phyloP scores from a whole-genome alignment of 2,888 invertebrate species.

The Cabera pusaria region DNA sequence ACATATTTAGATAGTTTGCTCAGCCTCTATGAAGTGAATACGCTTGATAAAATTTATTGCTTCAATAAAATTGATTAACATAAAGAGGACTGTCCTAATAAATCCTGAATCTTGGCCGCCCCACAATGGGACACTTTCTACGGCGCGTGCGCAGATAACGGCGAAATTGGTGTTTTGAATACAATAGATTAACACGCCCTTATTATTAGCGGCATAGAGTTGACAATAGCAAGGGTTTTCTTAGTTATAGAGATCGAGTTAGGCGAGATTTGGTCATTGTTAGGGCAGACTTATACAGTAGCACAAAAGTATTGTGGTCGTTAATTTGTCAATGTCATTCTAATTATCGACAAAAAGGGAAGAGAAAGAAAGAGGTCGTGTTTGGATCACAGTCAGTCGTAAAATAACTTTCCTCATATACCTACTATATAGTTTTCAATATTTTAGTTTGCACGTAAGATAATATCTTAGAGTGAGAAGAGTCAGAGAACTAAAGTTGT shows the following conservation, averaged over 20 bases:
- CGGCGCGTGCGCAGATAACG: constrained; percentile 56
- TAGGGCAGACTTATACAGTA: constrained; percentile 17
- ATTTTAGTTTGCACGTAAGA: no score
- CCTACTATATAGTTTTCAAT: no score
- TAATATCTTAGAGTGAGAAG: no score
- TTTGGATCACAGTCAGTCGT: no score
- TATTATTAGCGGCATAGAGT: constrained; percentile 45
- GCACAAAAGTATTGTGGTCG: constrained; percentile 8
- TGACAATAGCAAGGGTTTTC: constrained; percentile 4
- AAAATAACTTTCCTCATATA: no score
- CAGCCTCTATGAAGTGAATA: constrained; percentile 2
- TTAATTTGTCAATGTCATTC: constrained; percentile 16
- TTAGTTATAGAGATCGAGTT: constrained; percentile 46
- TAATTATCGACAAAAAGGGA: constrained; percentile 26
- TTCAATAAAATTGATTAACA: constrained; percentile 14
- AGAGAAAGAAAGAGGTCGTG: no score
- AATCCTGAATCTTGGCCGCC: constrained; percentile 40
- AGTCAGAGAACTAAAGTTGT: no score
- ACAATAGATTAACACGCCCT: constrained; percentile 42
- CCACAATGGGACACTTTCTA: constrained; percentile 71
- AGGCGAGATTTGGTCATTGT: constrained; percentile 16
- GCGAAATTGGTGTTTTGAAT: constrained; percentile 49
- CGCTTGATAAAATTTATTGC: constrained; percentile 8
- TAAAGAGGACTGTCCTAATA: constrained; percentile 25
- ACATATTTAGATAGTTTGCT: neutral